Evolutionary conservation across 2,113 vertebrate genomes (phyloP), one percentile per base, ranked within the genome.

Genomic region (Neogobius melanostomus): DNA sequence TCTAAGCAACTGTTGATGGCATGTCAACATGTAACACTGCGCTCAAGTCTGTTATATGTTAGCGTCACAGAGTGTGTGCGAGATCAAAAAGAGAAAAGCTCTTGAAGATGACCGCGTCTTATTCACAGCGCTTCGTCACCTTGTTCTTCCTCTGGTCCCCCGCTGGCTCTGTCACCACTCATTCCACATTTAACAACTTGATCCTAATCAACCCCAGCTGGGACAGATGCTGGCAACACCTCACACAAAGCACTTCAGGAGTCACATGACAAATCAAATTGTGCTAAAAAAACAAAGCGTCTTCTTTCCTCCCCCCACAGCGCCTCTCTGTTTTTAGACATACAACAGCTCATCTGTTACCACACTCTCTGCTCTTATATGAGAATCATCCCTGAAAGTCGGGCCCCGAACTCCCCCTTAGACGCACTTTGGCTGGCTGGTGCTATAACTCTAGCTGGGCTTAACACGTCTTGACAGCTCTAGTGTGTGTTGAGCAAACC

Each of bases 391-490:
- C 60, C 60, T 59, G 48, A 69, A 28, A 49, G 21, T 57, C 42
- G 49, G 17, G 53, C 52, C 21, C 10, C 36, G 42, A 28, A 15
- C 60, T n/a, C 36, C 69, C 70, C 66, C 74, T 60, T 47, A 51
- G 54, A 83, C 79, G 83, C 88, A 82, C 80, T 86, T 70, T 87
- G 82, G 64, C 72, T 76, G 72, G 69, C 66, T 65, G 57, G 75
- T 56, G 84, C 73, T 64, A 85, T 85, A 85, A 86, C 74, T 86
- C 83, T 87, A 77, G 47, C 77, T 80, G 63, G 68, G 61, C 82
- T 76, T 85, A 89, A 90, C 57, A 5, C 64, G 66, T 81, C 82
- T 64, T 86, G 88, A 89, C 87, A 89, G 84, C 71, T 83, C 75
- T 73, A 87, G 65, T 85, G 87, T 89, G 54, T 69, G 45, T 76